Evolutionary conservation across 2,797 vertebrate genomes (phyloP).

Genomic region (Pipistrellus pygmaeus): DNA sequence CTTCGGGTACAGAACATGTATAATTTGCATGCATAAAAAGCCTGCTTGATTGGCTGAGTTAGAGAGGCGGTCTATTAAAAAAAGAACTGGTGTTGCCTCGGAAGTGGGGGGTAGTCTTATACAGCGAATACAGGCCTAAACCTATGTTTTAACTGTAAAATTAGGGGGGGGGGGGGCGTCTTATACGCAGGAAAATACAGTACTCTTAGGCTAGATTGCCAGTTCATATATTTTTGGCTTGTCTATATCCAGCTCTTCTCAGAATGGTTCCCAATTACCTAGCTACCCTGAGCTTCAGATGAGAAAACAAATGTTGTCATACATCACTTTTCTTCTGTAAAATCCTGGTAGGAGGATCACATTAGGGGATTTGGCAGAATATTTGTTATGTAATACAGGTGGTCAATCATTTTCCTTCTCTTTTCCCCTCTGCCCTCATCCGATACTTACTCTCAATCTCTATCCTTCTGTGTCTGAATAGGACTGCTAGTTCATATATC

Average conservation of each 20-base stretch:
- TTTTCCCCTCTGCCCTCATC: neutral
- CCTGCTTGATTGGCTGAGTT: too few species aligned
- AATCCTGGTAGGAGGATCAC: neutral
- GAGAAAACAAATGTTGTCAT: slow-evolving; percentile 39
- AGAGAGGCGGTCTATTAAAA: too few species aligned
- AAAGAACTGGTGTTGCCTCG: too few species aligned
- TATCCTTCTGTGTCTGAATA: neutral
- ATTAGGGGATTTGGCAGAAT: slow-evolving; percentile 27
- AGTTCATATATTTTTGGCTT: neutral
- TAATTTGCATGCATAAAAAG: too few species aligned
- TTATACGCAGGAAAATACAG: too few species aligned
- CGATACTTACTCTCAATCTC: neutral
- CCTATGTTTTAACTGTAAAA: too few species aligned
- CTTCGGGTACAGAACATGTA: too few species aligned
- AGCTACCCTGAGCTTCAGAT: neutral
- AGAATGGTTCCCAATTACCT: slow-evolving; percentile 23
- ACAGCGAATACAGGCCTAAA: too few species aligned
- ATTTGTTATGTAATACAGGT: neutral
- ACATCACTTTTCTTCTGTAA: slow-evolving; percentile 35
- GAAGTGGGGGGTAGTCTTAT: too few species aligned
- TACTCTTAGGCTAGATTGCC: neutral
- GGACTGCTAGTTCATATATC: neutral
- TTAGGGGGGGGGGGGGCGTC: too few species aligned
- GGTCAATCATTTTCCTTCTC: neutral
- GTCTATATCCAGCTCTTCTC: slow-evolving; percentile 6